A percentile compares a stretch with the other conserved stretches of the same genome.
These are phyloP conservation scores for Aeoliscus strigatus DNA, from an alignment of 2,797 vertebrate species.

Conservation along the genomic window DNA sequence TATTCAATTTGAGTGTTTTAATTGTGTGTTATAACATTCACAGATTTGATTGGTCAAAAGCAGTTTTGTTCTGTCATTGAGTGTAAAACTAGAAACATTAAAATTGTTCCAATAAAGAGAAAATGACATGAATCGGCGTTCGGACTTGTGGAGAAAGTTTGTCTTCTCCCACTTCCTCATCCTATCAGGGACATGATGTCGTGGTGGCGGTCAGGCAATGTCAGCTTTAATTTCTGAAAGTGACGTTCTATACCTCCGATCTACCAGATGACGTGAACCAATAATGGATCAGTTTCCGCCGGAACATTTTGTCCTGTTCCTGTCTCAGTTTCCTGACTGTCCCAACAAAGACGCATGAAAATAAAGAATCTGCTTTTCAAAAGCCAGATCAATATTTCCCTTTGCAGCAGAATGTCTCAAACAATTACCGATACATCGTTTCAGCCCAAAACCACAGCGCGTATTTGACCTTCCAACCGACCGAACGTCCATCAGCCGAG, in stretches of 20 bases:
- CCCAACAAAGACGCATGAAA: constrained; percentile 19
- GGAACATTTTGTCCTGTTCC: constrained; percentile 49
- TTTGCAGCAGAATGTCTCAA: neutral
- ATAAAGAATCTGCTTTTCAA: constrained; percentile 17
- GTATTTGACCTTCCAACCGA: constrained; percentile 39
- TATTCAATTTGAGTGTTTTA: too few species aligned
- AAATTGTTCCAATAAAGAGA: constrained; percentile 1
- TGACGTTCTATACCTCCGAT: constrained; percentile 42
- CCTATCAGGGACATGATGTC: constrained; percentile 14
- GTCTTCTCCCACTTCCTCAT: constrained; percentile 38
- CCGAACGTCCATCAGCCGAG: constrained; percentile 27
- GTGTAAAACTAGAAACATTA: too few species aligned
- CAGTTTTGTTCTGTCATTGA: too few species aligned
- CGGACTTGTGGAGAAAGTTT: constrained; percentile 1
- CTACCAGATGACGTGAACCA: constrained; percentile 24
- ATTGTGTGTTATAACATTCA: too few species aligned
- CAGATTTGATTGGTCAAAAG: too few species aligned
- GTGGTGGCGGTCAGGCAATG: constrained; percentile 38
- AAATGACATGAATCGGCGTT: neutral
- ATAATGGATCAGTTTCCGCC: constrained; percentile 42
- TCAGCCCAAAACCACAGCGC: constrained; percentile 14
- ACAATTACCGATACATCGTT: constrained; percentile 24
- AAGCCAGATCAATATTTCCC: constrained; percentile 25
- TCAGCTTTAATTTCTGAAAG: constrained; percentile 55
- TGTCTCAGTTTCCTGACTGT: constrained; percentile 33